Percentiles rank a stretch among this genome's conserved stretches.
phyloP scores from a whole-genome alignment of 30 jellyfish, hydroid and myxozoan species.

The Aurelia aurita region DNA sequence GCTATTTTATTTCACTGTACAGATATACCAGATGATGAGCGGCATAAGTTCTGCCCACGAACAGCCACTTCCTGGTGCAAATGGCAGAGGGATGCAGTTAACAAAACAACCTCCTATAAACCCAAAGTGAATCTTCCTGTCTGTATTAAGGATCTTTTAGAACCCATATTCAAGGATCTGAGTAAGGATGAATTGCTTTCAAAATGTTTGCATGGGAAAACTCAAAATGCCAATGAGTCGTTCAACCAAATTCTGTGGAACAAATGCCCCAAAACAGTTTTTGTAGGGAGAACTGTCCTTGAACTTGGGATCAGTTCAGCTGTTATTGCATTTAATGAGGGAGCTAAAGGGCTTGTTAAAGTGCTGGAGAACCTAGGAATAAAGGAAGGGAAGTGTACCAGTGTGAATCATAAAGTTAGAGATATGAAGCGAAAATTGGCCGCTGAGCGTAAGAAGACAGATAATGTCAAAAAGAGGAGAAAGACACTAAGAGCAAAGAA shows the following conservation, averaged over 20 bases:
- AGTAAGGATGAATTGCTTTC: constrained; percentile 41
- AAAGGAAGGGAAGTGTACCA: constrained; percentile 10
- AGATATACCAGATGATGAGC: constrained; percentile 40
- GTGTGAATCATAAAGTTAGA: background rate
- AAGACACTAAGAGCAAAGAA: constrained; percentile 28
- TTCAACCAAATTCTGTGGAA: constrained; percentile 42
- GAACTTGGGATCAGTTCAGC: constrained; percentile 63
- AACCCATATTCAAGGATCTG: constrained; percentile 45
- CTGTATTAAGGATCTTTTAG: constrained; percentile 31
- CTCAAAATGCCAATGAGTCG: constrained; percentile 68
- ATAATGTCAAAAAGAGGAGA: constrained; percentile 29
- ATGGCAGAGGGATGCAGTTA: constrained; percentile 51
- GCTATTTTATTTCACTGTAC: constrained; percentile 68
- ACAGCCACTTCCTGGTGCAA: constrained; percentile 66
- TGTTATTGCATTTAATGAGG: constrained; percentile 51
- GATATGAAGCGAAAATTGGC: no score
- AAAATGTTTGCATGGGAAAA: constrained; percentile 57
- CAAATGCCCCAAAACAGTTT: constrained; percentile 41
- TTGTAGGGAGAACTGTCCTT: constrained; percentile 34
- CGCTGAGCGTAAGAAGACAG: constrained; percentile 2
- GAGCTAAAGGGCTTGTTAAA: constrained; percentile 33
- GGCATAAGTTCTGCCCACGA: constrained; percentile 70
- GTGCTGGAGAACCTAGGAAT: constrained; percentile 39
- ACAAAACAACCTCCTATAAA: constrained; percentile 39
- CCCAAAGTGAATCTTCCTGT: constrained; percentile 57